Conservation (phyloP, 2,113 vertebrate species). For the Shinisaurus crocodilurus region DNA sequence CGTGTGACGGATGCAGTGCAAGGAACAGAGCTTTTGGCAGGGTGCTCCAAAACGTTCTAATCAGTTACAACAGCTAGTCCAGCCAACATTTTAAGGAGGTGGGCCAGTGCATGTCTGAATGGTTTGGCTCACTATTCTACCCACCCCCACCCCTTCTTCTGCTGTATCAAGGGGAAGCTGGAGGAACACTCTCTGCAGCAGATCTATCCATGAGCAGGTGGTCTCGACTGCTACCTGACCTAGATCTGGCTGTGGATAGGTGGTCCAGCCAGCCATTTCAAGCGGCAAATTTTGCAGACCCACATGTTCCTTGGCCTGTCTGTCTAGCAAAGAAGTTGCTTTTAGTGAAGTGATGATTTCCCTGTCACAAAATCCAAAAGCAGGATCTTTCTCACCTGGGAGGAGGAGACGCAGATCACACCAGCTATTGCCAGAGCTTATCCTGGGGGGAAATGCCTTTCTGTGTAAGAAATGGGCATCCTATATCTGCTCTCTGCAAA, state of each 20-base stretch:
- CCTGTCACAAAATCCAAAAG: neutral
- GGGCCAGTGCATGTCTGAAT: neutral
- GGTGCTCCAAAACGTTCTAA: neutral
- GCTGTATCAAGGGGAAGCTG: neutral
- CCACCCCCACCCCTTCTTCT: neutral
- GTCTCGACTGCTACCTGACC: neutral
- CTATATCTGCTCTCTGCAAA: neutral
- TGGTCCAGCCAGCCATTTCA: neutral
- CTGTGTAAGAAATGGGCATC: neutral
- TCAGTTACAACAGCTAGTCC: neutral
- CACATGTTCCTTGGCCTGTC: neutral
- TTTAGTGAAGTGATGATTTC: too few relatives aligned
- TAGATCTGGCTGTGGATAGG: neutral
- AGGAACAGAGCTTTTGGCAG: neutral
- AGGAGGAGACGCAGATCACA: neutral
- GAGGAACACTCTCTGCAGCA: neutral
- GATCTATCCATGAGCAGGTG: neutral
- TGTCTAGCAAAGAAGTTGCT: too few relatives aligned
- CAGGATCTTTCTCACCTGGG: neutral
- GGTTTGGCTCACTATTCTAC: neutral
- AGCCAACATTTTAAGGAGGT: neutral
- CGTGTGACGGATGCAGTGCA: rapidly evolving
- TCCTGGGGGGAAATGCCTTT: neutral
- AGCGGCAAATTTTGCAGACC: neutral
- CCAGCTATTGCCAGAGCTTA: neutral